Evolutionary conservation across 2,113 vertebrate species (phyloP).

Genomic region (Leptobrachium leishanense): DNA sequence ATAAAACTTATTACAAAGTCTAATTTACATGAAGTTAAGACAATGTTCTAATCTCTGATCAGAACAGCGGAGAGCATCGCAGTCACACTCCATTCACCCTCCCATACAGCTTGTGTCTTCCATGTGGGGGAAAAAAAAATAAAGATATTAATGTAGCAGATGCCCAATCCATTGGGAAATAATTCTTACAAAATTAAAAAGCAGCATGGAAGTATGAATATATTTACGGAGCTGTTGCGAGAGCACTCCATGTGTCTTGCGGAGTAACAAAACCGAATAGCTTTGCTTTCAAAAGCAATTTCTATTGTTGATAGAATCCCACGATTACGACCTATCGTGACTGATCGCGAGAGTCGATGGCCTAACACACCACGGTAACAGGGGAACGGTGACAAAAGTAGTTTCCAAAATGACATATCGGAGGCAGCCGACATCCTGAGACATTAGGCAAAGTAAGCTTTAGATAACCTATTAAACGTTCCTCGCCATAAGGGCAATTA

Average conservation of each 20-base stretch:
- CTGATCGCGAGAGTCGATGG: constrained; percentile 6
- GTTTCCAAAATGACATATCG: constrained; percentile 46
- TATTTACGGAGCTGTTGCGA: constrained; percentile 17
- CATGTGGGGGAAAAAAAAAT: neutral
- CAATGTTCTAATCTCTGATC: neutral
- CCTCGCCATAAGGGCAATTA: constrained; percentile 48
- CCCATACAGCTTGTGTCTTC: constrained; percentile 10
- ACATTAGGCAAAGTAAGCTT: constrained; percentile 48
- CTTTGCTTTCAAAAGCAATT: constrained; percentile 25
- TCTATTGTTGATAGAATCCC: constrained; percentile 21
- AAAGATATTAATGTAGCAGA: constrained; percentile 26
- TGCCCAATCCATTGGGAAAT: constrained; percentile 35
- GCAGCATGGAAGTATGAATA: constrained; percentile 38
- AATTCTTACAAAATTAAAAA: constrained; percentile 41
- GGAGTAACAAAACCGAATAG: constrained; percentile 25
- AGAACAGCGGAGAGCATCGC: neutral
- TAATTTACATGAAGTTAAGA: neutral
- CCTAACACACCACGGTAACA: constrained; percentile 19
- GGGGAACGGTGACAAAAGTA: constrained; percentile 36
- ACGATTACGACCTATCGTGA: constrained; percentile 11
- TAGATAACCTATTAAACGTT: constrained; percentile 46
- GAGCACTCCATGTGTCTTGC: constrained; percentile 16
- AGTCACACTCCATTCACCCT: neutral
- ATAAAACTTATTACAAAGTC: neutral
- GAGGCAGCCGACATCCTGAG: constrained; percentile 31